These are phyloP conservation scores for Octomys mimax DNA, from an alignment of 2,797 vertebrate species.

Conservation along the genomic window DNA sequence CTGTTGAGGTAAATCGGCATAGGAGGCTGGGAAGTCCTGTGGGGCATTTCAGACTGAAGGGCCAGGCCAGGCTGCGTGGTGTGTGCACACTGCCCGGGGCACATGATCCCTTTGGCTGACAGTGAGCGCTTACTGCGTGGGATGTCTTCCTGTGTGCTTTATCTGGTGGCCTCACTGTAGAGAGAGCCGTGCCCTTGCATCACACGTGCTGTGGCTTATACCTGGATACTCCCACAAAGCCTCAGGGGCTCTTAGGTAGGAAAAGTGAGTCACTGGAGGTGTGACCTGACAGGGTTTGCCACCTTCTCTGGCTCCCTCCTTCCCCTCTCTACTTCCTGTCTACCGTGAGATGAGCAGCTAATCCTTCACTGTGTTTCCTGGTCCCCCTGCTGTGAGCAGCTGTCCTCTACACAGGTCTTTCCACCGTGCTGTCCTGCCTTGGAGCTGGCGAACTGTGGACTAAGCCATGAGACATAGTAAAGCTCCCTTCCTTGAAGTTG, in stretches of 20 bases:
- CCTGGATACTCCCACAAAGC: not conserved
- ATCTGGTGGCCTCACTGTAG: not conserved
- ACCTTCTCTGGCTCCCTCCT: not conserved
- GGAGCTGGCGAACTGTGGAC: not conserved
- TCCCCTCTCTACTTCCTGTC: not conserved
- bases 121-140: fast-evolving
- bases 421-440: not conserved
- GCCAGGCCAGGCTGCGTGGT: not conserved
- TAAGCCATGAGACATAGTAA: not conserved
- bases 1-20: not conserved
- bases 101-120: not conserved
- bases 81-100: too few species aligned
- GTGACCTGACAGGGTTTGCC: not conserved
- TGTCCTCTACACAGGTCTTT: not conserved
- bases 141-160: not conserved
- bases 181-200: not conserved
- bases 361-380: not conserved
- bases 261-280: not conserved
- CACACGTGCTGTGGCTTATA: not conserved
- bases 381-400: not conserved
- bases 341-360: not conserved
- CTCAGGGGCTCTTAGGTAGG: not conserved
- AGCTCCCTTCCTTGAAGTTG: not conserved
- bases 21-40: not conserved
- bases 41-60: not conserved